Base-by-base conservation (phyloP, 2,888 invertebrate species). In the Stenodera caucasica region DNA sequence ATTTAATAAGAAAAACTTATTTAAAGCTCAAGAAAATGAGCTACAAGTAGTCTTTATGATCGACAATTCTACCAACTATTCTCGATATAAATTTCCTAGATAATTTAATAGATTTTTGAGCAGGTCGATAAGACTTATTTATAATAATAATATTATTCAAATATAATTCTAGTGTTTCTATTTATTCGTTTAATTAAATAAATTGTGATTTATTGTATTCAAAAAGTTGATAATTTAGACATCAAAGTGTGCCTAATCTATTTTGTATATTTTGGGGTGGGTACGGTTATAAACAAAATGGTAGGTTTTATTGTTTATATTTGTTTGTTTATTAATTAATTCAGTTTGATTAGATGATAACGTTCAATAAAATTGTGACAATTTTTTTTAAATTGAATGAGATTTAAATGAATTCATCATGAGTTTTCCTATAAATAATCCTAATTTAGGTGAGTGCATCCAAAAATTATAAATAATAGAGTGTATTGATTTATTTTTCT, bases 351-450 rank as follows among this genome's bases (percentile, higher is more conserved):
- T 18, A 40, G 21, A 21, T 37, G 37, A 6, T 45, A 21, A 14
- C 14, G 4, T 11, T 9, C 32, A 32, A 32, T 32, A 11, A 32
- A 12, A 35, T 3, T 35, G 14, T n/a, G n/a, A n/a, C 14, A 35
- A 35, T 40, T 9, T 26, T 26, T 3, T 26, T 7, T n/a, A 45
- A 45, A 45, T 45, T 45, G 9, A n/a, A 5, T 15, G 49, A 9
- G 4, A 30, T 29, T 14, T 30, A 5, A 12, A 15, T 33, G 4
- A 15, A 30, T 11, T 5, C 15, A 52, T 2, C 1, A 52, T 52
- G 52, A 52, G 30, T 52, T 52, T 52, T n/a, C 15, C 30, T n/a
- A 32, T 52, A 11, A 52, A 52, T 8, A 52, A 52, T 15, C 52
- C 30, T 2, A 52, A 14, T 29, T 32, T 52, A 52, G 52, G 52